phyloP scores from a whole-genome alignment of 2,113 vertebrate genomes.

The Noturus placidus region DNA sequence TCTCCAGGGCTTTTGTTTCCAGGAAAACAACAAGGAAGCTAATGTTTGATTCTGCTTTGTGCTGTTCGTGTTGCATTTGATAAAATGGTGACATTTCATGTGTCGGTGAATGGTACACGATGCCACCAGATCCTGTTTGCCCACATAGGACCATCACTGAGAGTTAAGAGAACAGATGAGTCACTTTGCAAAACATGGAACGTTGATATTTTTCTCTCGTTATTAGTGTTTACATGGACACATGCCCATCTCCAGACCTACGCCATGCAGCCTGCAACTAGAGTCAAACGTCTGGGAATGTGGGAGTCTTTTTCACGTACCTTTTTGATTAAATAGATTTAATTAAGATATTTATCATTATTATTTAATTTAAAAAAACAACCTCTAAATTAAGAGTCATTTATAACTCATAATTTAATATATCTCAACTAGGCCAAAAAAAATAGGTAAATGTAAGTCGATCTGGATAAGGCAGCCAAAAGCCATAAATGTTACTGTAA shows the following conservation, averaged over 20 bases:
- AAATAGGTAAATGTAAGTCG: no score
- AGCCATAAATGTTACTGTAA: neutral
- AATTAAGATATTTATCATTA: neutral
- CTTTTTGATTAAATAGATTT: neutral
- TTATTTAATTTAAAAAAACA: neutral
- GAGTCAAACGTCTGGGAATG: neutral
- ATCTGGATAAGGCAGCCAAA: no score
- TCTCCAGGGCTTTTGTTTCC: neutral
- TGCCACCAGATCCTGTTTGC: constrained; percentile 8
- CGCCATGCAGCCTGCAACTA: neutral
- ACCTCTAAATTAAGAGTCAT: neutral
- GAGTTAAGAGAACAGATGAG: constrained; percentile 6
- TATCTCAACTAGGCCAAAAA: no score
- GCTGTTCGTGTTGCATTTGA: neutral
- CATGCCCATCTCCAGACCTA: neutral
- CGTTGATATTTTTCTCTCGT: neutral
- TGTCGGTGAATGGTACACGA: neutral
- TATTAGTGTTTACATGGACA: constrained; percentile 2
- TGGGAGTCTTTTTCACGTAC: neutral
- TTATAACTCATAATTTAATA: neutral
- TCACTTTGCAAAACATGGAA: neutral
- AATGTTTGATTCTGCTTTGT: neutral
- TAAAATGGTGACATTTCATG: constrained; percentile 3
- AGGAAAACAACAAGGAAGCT: neutral
- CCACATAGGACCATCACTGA: neutral